Evolutionary conservation across 2,113 vertebrate species (phyloP), one percentile per base, ranked within the genome.

Genomic region (Malaclemys terrapin): DNA sequence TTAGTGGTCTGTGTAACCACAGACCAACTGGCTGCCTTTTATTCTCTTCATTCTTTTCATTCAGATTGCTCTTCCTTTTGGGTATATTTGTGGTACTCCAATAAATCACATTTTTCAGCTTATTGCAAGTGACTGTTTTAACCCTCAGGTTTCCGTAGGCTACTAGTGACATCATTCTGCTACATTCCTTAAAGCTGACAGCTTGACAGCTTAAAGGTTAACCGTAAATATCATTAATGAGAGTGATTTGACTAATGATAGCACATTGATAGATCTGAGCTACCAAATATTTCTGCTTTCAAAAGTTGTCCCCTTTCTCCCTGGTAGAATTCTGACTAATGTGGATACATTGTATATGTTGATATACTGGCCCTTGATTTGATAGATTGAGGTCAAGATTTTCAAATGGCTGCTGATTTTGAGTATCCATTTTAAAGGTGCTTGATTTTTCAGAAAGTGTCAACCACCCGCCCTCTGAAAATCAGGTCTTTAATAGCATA

Each of bases 21-120:
- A 24, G 87, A 91, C 69, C 87, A 50, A 2, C 52, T 80, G 49
- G 47, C 80, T 75, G 80, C 85, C 79, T 53, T 92, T 93, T 53
- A 85, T 35, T 84, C n/a, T 53, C 20, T 96, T 91, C 69, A 72
- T 5, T 80, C 90, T 93, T 93, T 93, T 90, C 35, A 80, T 86
- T 93, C 59, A 86, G 29, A 19, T 14, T 82, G 31, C 3, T 82
- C 16, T 86, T 96, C 54, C 85, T 91, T 42, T 94, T 89, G 56
- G 80, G 20, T 10, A 56, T 13, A 50, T 6, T 90, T 19, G 76
- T 6, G 69, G 49, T 38, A 53, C 38, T 84, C 29, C 25, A 78
- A 56, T 65, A 93, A 89, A 89, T 88, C 89, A 82, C 17, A 27
- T 86, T 94, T 91, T 49, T 80, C 72, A n/a, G 78, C 86, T 19